A percentile compares a stretch with the other conserved stretches of the same genome.
Conservation (phyloP, 1,140 invertebrate genomes). For the Drosophila parabipectinata region DNA sequence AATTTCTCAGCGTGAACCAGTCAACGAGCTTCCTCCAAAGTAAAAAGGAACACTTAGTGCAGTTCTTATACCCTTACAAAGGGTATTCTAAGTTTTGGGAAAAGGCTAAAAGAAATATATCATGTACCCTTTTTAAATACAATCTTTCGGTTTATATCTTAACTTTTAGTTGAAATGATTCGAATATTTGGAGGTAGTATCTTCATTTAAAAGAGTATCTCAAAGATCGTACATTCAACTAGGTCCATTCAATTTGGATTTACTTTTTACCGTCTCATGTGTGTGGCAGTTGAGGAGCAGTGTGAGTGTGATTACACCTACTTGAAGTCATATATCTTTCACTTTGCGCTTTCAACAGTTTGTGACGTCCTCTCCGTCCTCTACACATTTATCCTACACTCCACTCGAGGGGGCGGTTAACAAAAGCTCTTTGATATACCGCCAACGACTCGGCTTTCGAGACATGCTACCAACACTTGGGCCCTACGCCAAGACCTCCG, state of each 20-base stretch:
- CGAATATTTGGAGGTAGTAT: background rate
- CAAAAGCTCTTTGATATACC: slow-evolving; percentile 78
- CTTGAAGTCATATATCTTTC: slow-evolving; percentile 82
- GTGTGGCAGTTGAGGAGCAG: slow-evolving; percentile 31
- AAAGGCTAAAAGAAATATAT: background rate
- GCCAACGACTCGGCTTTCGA: slow-evolving; percentile 59
- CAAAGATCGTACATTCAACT: background rate
- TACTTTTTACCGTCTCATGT: slow-evolving; percentile 12
- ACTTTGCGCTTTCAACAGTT: slow-evolving; percentile 82
- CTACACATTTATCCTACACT: slow-evolving; percentile 64
- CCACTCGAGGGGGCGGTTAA: slow-evolving; percentile 52
- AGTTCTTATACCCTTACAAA: slow-evolving; percentile 40
- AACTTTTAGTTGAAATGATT: no score
- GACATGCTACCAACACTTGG: slow-evolving; percentile 68
- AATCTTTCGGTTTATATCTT: no score
- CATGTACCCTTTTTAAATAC: no score
- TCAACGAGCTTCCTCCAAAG: slow-evolving; percentile 54
- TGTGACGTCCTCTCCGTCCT: slow-evolving; percentile 65
- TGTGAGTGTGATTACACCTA: slow-evolving; percentile 77
- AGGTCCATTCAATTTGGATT: background rate
- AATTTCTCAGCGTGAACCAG: slow-evolving; percentile 68
- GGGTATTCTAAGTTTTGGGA: background rate
- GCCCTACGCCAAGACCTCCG: slow-evolving; percentile 14
- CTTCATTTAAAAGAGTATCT: slow-evolving; percentile 5
- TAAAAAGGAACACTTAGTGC: slow-evolving; percentile 62